Conservation (phyloP, 1,140 invertebrate genomes). For the Druon quercuslanigerum region DNA sequence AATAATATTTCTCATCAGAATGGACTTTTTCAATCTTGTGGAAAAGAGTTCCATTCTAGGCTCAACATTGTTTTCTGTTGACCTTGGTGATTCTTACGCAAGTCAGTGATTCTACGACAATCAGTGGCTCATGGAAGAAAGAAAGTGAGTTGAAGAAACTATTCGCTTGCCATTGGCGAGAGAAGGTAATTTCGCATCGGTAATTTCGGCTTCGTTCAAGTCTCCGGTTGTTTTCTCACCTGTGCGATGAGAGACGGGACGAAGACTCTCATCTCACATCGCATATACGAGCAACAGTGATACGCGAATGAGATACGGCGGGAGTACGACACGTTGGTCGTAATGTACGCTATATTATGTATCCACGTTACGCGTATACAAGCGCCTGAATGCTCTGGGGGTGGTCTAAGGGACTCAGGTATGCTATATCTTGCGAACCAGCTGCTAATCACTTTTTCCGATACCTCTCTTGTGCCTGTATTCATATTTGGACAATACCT, state of each 20-base stretch:
- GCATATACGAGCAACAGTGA: conserved; percentile 33
- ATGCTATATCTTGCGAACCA: too few relatives aligned
- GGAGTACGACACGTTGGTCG: conserved; percentile 40
- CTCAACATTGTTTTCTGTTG: too few relatives aligned
- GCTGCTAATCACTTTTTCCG: too few relatives aligned
- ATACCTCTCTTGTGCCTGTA: too few relatives aligned
- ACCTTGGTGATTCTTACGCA: neutral
- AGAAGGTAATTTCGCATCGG: conserved; percentile 15
- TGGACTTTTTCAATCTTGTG: too few relatives aligned
- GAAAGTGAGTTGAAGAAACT: conserved; percentile 14
- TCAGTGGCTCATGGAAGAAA: neutral
- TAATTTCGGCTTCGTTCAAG: too few relatives aligned
- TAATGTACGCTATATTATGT: conserved; percentile 54
- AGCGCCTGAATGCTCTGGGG: neutral
- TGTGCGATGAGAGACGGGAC: conserved; percentile 7
- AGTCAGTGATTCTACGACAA: neutral
- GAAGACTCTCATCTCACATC: conserved; percentile 27
- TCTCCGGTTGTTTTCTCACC: conserved; percentile 5
- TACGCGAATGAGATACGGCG: conserved; percentile 39
- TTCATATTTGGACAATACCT: too few relatives aligned
- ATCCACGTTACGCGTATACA: conserved; percentile 12
- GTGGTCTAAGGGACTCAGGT: neutral
- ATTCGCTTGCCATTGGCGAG: conserved; percentile 12
- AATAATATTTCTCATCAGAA: too few relatives aligned
- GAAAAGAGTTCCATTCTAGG: too few relatives aligned